Conservation (phyloP, 2,113 vertebrate genomes). For the Rana temporaria region DNA sequence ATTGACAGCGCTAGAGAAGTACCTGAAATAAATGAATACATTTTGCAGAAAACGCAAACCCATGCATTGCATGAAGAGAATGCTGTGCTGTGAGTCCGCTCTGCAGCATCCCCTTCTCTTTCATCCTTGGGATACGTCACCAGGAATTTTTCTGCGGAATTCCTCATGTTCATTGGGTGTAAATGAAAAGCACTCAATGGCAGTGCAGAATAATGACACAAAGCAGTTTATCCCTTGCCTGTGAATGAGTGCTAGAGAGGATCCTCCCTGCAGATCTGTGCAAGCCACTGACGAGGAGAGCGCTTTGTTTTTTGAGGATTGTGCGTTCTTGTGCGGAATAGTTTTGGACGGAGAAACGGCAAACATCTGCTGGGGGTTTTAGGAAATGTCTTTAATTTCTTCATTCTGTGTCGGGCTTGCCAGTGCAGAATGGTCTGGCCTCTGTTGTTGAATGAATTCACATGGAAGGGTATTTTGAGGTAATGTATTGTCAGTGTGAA, state of each 20-base stretch:
- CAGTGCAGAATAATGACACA: neutral
- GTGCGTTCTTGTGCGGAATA: slow-evolving; percentile 67
- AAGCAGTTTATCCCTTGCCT: neutral
- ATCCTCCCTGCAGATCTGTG: slow-evolving; percentile 59
- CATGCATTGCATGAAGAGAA: too few species aligned
- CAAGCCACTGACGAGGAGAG: slow-evolving; percentile 65
- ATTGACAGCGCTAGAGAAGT: too few species aligned
- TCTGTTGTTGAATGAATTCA: too few species aligned
- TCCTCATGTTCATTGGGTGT: neutral
- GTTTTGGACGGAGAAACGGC: slow-evolving; percentile 56
- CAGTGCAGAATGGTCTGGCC: neutral
- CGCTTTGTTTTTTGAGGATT: slow-evolving; percentile 60
- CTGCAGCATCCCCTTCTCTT: neutral
- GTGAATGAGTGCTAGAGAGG: neutral
- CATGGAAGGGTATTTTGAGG: neutral
- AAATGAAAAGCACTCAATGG: neutral
- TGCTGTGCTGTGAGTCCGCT: neutral
- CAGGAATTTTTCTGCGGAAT: too few species aligned
- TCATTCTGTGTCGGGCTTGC: neutral
- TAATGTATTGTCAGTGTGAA: too few species aligned
- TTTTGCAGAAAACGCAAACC: too few species aligned
- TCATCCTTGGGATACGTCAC: too few species aligned
- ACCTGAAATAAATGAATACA: too few species aligned
- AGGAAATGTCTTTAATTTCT: slow-evolving; percentile 5
- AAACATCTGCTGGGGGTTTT: slow-evolving; percentile 32